phyloP scores from a whole-genome alignment of 2,797 vertebrate species.

The Enoplosus armatus region DNA sequence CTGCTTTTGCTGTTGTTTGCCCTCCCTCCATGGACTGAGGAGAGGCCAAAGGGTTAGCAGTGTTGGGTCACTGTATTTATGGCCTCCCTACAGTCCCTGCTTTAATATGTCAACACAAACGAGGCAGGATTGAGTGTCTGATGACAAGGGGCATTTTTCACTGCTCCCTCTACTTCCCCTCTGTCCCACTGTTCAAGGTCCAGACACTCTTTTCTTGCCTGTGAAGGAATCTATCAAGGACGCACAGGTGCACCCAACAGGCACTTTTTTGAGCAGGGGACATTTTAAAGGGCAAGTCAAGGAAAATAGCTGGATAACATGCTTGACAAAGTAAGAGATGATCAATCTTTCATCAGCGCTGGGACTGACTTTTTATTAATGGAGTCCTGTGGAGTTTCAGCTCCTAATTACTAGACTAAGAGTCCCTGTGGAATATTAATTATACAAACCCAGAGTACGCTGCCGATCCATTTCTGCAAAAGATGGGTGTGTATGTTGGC shows the following conservation, averaged over 20 bases:
- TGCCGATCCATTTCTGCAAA: slow-evolving; percentile 36
- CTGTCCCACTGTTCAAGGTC: slow-evolving; percentile 69
- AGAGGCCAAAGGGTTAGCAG: slow-evolving; percentile 66
- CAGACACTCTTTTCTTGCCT: slow-evolving; percentile 54
- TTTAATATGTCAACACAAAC: slow-evolving; percentile 80
- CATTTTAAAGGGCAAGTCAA: slow-evolving; percentile 63
- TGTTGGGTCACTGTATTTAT: slow-evolving; percentile 79
- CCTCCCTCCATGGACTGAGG: not conserved
- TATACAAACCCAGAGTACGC: slow-evolving; percentile 58
- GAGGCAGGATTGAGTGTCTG: slow-evolving; percentile 81
- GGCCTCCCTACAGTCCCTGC: slow-evolving; percentile 45
- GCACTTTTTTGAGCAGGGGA: slow-evolving; percentile 34
- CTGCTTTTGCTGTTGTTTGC: not conserved
- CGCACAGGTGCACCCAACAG: slow-evolving; percentile 42
- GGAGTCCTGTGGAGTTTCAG: slow-evolving; percentile 72
- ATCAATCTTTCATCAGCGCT: slow-evolving; percentile 74
- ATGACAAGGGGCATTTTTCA: slow-evolving; percentile 84
- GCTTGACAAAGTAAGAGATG: slow-evolving; percentile 57
- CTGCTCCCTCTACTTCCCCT: slow-evolving; percentile 49
- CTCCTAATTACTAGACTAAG: slow-evolving; percentile 69
- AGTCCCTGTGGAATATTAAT: slow-evolving; percentile 75
- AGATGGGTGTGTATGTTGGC: not conserved
- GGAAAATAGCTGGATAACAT: slow-evolving; percentile 50
- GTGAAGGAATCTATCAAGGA: slow-evolving; percentile 66
- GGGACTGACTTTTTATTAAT: slow-evolving; percentile 75